These are phyloP conservation scores for Pachyrhynchus sulphureomaculatus DNA, from an alignment of 1,140 invertebrate genomes.

Conservation along the genomic window DNA sequence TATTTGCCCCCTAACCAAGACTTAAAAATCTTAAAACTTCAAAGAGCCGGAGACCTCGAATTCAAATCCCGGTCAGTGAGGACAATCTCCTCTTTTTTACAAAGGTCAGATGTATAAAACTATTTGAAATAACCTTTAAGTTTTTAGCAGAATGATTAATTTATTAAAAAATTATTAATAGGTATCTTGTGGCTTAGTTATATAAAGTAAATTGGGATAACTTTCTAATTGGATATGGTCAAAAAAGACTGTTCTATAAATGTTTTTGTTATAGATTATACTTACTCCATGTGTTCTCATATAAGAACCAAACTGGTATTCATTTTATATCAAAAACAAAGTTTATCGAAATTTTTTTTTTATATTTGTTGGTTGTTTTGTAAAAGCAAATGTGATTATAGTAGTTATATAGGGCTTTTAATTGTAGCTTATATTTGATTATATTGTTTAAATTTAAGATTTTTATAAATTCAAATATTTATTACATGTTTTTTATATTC, in stretches of 20 bases:
- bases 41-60: too few relatives aligned
- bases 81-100: too few relatives aligned
- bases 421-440: not conserved
- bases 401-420: constrained; percentile 1
- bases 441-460: not conserved
- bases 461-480: constrained; percentile 2
- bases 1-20: too few relatives aligned
- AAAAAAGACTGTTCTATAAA: constrained; percentile 8
- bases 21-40: too few relatives aligned
- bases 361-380: constrained; percentile 4
- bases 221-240: not conserved
- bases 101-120: too few relatives aligned
- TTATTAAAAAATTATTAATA: too few relatives aligned
- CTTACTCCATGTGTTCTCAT: not conserved
- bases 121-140: too few relatives aligned
- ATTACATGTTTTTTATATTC: constrained; percentile 12
- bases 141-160: too few relatives aligned
- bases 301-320: not conserved
- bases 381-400: constrained; percentile 11
- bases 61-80: too few relatives aligned
- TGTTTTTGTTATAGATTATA: not conserved
- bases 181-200: too few relatives aligned
- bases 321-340: constrained; percentile 1
- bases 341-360: not conserved
- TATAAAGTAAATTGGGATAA: constrained; percentile 1